Conservation (phyloP, 53 echinoderm and acorn worm species). For the Holothuria leucospilota region DNA sequence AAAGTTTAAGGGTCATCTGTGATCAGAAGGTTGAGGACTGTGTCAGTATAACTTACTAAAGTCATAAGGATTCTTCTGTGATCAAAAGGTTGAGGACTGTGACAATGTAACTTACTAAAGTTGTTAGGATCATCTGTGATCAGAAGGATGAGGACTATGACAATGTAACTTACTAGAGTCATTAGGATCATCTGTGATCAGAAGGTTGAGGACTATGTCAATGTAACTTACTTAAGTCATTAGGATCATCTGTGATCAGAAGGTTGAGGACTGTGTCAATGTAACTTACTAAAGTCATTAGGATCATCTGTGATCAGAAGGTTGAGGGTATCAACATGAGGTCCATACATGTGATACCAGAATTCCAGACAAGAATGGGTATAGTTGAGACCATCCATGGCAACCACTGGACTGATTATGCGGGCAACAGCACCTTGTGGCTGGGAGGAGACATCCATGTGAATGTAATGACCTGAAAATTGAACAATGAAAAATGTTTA, state of each 20-base stretch:
- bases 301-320: conserved; percentile 31
- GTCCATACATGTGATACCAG: conserved; percentile 86
- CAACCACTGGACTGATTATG: conserved; percentile 40
- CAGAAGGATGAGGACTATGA: conserved; percentile 63
- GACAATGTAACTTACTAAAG: no score
- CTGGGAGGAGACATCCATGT: conserved; percentile 66
- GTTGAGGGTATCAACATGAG: conserved; percentile 68
- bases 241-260: no score
- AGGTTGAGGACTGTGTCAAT: no score
- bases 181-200: no score
- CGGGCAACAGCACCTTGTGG: conserved; percentile 20
- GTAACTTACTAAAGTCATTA: background rate
- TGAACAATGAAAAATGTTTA: background rate
- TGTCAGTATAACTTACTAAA: no score
- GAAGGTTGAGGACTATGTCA: no score
- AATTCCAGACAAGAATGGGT: conserved; percentile 75
- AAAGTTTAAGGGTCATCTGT: no score
- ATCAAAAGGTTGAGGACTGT: no score
- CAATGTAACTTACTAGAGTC: no score
- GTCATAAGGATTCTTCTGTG: no score
- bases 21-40: no score
- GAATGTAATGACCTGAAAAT: conserved; percentile 71
- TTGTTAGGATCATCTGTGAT: background rate
- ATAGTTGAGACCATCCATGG: background rate
- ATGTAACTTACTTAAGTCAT: no score